Evolutionary conservation across 1,140 invertebrate species (phyloP).

Genomic region (Nasonia longicornis): DNA sequence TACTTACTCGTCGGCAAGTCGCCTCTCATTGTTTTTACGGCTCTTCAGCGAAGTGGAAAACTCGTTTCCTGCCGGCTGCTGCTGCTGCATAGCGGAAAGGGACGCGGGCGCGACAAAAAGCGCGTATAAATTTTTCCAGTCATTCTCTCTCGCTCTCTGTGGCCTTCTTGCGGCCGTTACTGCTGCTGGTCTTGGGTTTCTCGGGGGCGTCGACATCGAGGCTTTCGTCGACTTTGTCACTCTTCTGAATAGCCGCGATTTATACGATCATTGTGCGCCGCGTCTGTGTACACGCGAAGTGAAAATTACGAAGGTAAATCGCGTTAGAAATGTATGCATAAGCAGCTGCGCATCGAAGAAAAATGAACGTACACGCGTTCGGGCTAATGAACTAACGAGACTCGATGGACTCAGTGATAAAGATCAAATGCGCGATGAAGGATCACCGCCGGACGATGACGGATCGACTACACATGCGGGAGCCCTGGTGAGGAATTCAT

Average conservation of each 20-base stretch:
- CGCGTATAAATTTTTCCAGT: constrained; percentile 47
- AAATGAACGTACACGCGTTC: neutral
- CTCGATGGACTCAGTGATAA: constrained; percentile 4
- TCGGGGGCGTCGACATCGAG: constrained; percentile 30
- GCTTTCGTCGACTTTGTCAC: neutral
- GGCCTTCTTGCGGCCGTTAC: neutral
- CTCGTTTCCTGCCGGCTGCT: constrained; percentile 51
- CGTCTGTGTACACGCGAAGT: neutral
- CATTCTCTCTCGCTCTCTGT: constrained; percentile 10
- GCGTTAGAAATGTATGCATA: neutral
- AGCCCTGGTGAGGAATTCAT: neutral
- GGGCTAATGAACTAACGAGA: constrained; percentile 2
- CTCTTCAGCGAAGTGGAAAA: constrained; percentile 55
- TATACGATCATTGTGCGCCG: neutral
- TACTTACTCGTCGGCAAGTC: neutral
- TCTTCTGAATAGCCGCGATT: neutral
- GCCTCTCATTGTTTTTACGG: constrained; percentile 51
- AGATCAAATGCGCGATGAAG: constrained; percentile 12
- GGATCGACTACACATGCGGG: neutral
- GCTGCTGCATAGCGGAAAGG: constrained; percentile 45
- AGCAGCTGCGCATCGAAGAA: neutral
- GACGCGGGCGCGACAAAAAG: constrained; percentile 47
- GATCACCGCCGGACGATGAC: neutral
- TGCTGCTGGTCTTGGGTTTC: neutral
- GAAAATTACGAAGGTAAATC: neutral